Base-by-base conservation (phyloP, 1,140 invertebrate species). In the Nixonia krombeini region DNA sequence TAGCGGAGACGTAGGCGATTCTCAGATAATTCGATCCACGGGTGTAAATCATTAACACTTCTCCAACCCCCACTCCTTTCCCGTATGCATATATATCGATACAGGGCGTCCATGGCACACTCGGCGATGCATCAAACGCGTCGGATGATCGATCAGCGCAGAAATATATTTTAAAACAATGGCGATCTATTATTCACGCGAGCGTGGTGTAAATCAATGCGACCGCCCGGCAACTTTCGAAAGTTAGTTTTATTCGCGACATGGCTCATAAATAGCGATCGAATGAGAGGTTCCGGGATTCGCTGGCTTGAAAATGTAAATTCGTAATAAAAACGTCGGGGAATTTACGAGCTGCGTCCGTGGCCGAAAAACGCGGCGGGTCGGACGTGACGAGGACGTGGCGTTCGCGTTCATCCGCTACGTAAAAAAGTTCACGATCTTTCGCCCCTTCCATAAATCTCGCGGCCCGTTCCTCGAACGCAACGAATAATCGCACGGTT, bases 261-360 rank as follows among this genome's bases (percentile, higher is more conserved):
- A n/a, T n/a, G n/a, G 53, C 40, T 13, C 50, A 62, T 51, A 68
- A 68, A 62, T 69, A 55, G 49, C 45, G 31, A 63, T 69, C 49
- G 12, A 25, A 25, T 42, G 8, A 10, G 10, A 1, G 1, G 6
- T 50, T 55, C 47, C 50, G 49, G 41, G 58, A 52, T 61, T 61
- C 61, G 26, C 44, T 1, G 18, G 31, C n/a, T 42, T 10, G 6
- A 13, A 49, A 63, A 55, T 38, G 31, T 5, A 38, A 47, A 62
- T 59, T 49, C 41, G 12, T 49, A 62, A 58, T 63, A 58, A 57
- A 69, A 69, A 63, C 58, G 66, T 69, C 58, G 26, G 33, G 37
- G 31, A 62, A 62, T 68, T 68, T 68, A 68, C 53, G 52, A 53
- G 53, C 51, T 8, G 51, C 44, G 29, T 40, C 29, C n/a, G n/a